phyloP scores from a whole-genome alignment of 1,140 invertebrate species.

The Bombus confusus region DNA sequence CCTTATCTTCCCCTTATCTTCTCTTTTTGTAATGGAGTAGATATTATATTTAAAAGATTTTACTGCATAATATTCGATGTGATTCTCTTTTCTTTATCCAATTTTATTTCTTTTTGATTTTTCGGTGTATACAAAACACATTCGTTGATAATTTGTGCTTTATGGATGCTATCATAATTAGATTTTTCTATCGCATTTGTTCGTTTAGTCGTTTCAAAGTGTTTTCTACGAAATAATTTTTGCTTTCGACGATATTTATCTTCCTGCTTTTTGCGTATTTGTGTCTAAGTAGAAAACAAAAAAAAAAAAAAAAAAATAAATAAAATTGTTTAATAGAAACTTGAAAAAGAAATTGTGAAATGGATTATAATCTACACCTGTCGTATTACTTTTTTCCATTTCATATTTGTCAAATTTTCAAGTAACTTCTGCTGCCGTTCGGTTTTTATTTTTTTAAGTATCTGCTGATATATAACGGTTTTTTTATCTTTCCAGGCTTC shows the following conservation, averaged over 20 bases:
- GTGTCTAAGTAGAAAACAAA: not conserved
- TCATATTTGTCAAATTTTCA: slow-evolving; percentile 22
- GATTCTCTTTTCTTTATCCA: not conserved
- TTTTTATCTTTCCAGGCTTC: slow-evolving; percentile 64
- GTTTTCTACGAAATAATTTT: not conserved
- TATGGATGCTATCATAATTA: slow-evolving; percentile 18
- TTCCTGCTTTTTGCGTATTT: slow-evolving; percentile 24
- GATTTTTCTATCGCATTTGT: not conserved
- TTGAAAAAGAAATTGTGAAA: not conserved
- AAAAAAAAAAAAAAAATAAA: not conserved
- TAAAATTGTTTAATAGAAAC: not conserved
- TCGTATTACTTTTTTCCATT: slow-evolving; percentile 37
- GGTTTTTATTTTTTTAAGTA: slow-evolving; percentile 41
- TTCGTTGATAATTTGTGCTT: slow-evolving; percentile 31
- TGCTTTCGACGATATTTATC: not conserved
- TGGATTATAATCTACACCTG: not conserved
- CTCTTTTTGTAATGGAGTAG: not conserved
- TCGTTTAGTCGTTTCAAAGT: slow-evolving; percentile 4
- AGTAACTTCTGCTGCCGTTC: slow-evolving; percentile 28
- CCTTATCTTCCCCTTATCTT: not conserved
- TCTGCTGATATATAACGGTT: slow-evolving; percentile 23
- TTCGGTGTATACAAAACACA: slow-evolving; percentile 29
- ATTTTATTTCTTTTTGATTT: slow-evolving; percentile 29
- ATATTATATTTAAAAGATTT: not conserved
- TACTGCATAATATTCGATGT: not conserved